These are phyloP conservation scores for Bombyx huttoni DNA, from an alignment of 2,888 invertebrate species.

Conservation along the genomic window DNA sequence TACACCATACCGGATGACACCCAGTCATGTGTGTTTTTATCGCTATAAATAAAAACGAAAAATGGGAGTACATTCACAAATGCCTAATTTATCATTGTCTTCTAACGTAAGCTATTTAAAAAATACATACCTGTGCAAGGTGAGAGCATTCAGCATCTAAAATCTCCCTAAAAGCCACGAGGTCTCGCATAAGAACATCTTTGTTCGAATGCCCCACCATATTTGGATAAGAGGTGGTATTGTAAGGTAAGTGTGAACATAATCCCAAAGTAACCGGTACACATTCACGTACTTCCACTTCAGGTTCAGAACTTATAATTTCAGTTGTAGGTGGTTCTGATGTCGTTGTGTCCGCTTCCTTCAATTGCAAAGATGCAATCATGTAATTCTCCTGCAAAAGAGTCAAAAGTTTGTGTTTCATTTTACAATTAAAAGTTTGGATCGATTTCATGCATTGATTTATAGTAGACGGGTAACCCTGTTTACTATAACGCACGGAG, in stretches of 20 bases:
- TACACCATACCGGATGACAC: no score
- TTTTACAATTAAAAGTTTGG: not conserved
- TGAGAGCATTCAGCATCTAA: constrained; percentile 92
- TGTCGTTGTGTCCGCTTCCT: constrained; percentile 46
- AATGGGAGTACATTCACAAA: no score
- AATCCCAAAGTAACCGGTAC: constrained; percentile 76
- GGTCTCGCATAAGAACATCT: constrained; percentile 77
- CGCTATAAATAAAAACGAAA: no score
- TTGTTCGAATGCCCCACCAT: constrained; percentile 76
- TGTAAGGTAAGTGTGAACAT: constrained; percentile 82
- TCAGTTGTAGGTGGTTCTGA: constrained; percentile 53
- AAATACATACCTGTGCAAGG: constrained; percentile 75
- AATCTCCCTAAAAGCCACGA: constrained; percentile 87
- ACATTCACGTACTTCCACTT: constrained; percentile 78
- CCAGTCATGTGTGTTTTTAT: no score
- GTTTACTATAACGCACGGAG: no score
- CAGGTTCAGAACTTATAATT: constrained; percentile 41
- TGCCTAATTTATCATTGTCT: not conserved
- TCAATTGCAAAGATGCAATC: constrained; percentile 55
- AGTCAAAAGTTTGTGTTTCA: not conserved
- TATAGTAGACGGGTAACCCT: no score
- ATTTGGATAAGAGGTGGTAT: constrained; percentile 88
- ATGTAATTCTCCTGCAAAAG: constrained; percentile 54
- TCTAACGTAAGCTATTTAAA: not conserved
- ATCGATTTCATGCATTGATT: no score